Conservation (phyloP, 2,113 vertebrate genomes). For the Notothenia coriiceps region DNA sequence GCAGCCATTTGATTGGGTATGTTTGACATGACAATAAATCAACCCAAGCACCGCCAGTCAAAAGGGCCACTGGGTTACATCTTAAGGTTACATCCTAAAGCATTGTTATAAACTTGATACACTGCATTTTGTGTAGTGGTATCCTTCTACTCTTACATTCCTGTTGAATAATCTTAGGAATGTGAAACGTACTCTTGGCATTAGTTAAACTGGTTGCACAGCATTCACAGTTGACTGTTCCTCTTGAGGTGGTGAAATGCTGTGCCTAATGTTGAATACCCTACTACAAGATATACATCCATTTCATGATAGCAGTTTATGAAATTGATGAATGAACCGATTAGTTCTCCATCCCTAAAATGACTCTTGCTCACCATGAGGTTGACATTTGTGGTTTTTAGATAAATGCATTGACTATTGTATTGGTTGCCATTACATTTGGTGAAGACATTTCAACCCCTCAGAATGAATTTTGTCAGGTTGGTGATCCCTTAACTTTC, state of each 20-base stretch:
- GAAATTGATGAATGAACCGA: not conserved
- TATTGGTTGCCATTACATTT: not conserved
- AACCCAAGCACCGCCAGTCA: not conserved
- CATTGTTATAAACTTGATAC: not conserved
- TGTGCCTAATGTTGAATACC: not conserved
- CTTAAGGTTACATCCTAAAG: not conserved
- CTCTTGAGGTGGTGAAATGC: not conserved
- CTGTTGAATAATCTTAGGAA: conserved; percentile 32
- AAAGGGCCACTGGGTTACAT: not conserved
- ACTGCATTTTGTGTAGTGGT: not conserved
- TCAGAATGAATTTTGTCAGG: not conserved
- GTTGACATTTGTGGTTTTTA: too few species aligned
- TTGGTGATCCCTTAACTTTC: not conserved
- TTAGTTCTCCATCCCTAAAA: not conserved
- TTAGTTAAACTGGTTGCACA: conserved; percentile 71
- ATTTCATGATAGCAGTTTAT: not conserved
- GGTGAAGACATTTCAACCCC: not conserved
- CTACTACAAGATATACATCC: not conserved
- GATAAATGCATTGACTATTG: not conserved
- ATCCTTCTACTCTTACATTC: conserved; percentile 2
- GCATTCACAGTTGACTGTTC: conserved; percentile 65
- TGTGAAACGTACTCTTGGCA: conserved; percentile 23
- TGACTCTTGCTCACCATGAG: too few species aligned
- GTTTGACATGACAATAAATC: not conserved
- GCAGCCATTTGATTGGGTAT: not conserved